Conservation (phyloP, 2,113 vertebrate genomes). For the Todiramphus chloris region DNA sequence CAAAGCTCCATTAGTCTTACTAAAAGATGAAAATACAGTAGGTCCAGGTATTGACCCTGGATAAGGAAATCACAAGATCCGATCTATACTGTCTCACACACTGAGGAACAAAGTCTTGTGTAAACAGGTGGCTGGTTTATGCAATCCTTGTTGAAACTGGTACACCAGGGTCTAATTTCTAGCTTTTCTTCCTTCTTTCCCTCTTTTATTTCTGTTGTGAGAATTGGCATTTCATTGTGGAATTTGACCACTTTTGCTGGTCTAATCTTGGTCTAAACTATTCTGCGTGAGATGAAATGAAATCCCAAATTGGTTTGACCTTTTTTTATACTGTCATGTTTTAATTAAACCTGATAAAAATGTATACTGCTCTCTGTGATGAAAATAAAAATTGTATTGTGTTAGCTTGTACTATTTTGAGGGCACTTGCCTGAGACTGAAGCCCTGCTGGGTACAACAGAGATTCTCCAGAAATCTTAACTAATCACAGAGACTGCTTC, state of each 20-base stretch:
- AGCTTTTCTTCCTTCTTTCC: neutral
- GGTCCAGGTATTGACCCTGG: neutral
- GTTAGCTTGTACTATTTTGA: neutral
- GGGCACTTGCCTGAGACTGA: neutral
- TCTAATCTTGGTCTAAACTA: neutral
- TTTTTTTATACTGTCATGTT: slow-evolving; percentile 7
- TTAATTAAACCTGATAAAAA: neutral
- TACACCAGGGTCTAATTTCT: neutral
- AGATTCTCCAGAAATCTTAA: neutral
- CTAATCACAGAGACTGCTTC: neutral
- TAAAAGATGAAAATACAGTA: neutral
- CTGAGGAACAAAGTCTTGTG: neutral
- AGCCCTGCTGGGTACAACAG: neutral
- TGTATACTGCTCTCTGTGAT: too few relatives aligned
- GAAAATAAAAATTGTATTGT: neutral
- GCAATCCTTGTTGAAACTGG: neutral
- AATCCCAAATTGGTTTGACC: neutral
- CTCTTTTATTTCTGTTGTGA: neutral
- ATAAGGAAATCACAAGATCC: neutral
- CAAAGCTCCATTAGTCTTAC: neutral
- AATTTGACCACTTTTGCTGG: neutral
- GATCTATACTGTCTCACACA: neutral
- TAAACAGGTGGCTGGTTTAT: neutral
- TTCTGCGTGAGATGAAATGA: neutral
- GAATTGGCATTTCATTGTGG: neutral